Base-by-base conservation (phyloP, 2,888 invertebrate species). In the Agapetus fuscipes region DNA sequence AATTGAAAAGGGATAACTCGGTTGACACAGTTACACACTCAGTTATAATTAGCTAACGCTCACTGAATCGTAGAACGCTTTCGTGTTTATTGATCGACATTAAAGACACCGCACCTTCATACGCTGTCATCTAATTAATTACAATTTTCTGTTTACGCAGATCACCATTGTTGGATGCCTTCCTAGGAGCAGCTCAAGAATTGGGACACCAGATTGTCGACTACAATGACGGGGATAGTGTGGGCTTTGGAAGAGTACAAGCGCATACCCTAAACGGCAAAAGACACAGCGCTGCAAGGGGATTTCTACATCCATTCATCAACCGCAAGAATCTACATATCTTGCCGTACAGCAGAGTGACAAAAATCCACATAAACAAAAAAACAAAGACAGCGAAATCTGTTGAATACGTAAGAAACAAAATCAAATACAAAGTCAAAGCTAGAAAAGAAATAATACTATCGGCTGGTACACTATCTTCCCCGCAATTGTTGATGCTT, bases 401-500 rank as follows among this genome's bases (percentile, higher is more conserved):
- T 1, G 78, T 87, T 0, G 67, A 81, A 50, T 80, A 79, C 45
- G 58, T 72, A 1, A 71, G 76, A 37, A 67, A 76, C 11, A 64
- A 64, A 13, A 49, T 60, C 9, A 55, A 55, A 17, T 60, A 61
- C 44, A 63, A 60, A 7, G 76, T 76, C 1, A 61, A 57, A 30
- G 85, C 82, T 0, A 71, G 71, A 2, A 85, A 81, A 56, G 90
- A 90, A 63, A 80, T 95, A 0, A 83, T 94, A 37, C 53, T 94
- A 11, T 81, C 85, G 10, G 88, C 87, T 2, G 94, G 94, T 0
- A 76, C 90, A 2, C 81, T 95, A 47, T 87, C 86, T 52, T 84
- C 89, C 0, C 90, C 94, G 0, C 93, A 95, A 58, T 57, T 95
- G 2, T 69, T 95, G 7, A 87, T 94, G 86, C 59, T 95, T 3